Evolutionary conservation across 2,797 vertebrate species (phyloP).

Genomic region (Artibeus lituratus): DNA sequence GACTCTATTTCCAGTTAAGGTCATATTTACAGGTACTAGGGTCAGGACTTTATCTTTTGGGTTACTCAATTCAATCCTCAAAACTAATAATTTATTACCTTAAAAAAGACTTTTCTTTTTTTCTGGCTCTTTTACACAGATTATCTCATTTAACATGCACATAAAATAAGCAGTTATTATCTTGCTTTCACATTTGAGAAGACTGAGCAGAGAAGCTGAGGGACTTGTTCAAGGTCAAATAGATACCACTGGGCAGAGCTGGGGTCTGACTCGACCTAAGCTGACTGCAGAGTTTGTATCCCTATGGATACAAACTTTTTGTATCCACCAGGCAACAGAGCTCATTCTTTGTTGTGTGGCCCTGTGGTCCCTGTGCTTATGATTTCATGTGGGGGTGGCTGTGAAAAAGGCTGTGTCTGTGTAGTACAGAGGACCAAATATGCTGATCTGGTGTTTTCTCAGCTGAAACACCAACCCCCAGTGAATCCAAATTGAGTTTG

Average conservation of each 20-base stretch:
- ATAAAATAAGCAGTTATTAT: neutral
- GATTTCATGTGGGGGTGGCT: constrained; percentile 16
- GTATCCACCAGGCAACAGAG: neutral
- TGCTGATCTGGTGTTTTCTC: constrained; percentile 52
- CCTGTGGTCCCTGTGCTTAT: neutral
- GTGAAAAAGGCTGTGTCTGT: constrained; percentile 15
- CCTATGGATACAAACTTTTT: no score
- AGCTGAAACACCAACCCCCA: constrained; percentile 64
- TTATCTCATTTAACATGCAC: neutral
- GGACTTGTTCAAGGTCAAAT: neutral
- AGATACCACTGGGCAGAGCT: neutral
- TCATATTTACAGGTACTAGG: neutral
- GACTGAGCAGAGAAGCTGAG: neutral
- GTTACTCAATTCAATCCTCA: neutral
- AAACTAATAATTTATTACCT: neutral
- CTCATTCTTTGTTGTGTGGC: neutral
- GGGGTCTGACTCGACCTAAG: neutral
- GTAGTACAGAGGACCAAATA: neutral
- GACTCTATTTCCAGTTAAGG: neutral
- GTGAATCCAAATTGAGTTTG: constrained; percentile 55
- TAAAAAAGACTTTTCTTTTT: neutral
- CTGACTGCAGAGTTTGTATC: neutral
- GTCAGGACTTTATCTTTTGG: neutral
- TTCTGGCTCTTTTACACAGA: neutral
- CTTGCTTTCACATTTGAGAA: neutral